phyloP scores from a whole-genome alignment of 2,888 invertebrate genomes.

The Eristalis tenax region DNA sequence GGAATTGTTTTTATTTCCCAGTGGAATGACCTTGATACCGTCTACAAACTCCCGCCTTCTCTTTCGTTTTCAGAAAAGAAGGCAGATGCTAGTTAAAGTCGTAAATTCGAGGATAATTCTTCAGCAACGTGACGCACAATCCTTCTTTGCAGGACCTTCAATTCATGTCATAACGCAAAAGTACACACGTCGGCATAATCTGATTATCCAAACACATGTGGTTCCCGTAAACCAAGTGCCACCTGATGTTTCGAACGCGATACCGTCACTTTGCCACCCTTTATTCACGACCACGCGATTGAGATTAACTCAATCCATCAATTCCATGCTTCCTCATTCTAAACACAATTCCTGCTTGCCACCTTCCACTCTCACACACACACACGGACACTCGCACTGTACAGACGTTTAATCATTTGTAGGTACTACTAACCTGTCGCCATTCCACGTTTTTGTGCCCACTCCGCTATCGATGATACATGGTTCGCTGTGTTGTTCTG shows the following conservation, averaged over 20 bases:
- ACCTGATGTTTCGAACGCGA: background rate
- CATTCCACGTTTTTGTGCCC: conserved; percentile 87
- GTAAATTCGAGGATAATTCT: no score
- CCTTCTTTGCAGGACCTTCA: no score
- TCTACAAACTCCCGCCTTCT: no score
- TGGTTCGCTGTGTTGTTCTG: conserved; percentile 84
- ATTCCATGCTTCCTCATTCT: background rate
- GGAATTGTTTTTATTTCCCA: background rate
- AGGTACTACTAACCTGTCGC: conserved; percentile 82
- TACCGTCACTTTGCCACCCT: background rate
- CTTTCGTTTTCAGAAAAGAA: no score
- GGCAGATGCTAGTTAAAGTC: no score
- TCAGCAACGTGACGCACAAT: no score
- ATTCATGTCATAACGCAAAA: no score
- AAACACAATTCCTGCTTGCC: background rate
- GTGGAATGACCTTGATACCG: no score
- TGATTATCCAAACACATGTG: background rate
- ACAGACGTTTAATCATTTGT: background rate
- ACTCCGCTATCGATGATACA: conserved; percentile 86
- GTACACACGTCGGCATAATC: background rate
- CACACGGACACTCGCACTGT: background rate
- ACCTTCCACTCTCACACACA: background rate
- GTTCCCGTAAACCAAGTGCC: background rate
- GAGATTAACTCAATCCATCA: background rate
- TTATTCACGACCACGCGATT: background rate